Evolutionary conservation across 2,888 invertebrate species (phyloP), one percentile per base, ranked within the genome.

Genomic region (Petrolisthes cinctipes): DNA sequence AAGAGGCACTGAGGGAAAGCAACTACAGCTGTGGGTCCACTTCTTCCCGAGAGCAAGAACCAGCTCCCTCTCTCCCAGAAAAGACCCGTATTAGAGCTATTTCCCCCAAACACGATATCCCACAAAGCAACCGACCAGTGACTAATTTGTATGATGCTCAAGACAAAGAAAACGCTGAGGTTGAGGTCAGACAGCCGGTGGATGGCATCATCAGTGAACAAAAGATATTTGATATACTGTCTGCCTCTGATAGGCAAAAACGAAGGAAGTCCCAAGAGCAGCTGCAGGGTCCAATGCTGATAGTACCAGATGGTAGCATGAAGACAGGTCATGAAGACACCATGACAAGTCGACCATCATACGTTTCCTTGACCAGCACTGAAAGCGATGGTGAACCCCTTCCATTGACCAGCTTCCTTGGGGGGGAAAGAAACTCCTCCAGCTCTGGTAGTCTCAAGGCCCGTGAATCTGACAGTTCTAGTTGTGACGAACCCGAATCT

Each of bases 341-440:
- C 56, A 11, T 7, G 20, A n/a, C 51, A 14, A 66, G 56, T 53
- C 73, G 84, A 14, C 81, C 88, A n/a, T 84, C 88, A 0, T 84
- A 23, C 54, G 11, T 51, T 9, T 88, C 88, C 20, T 37, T 68
- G 75, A 85, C 75, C 57, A 89, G 89, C 83, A 85, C 57, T 0
- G 89, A 89, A n/a, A 89, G 89, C 37, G 89, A 89, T 14, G 37
- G 37, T 37, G 89, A 87, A 5, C 85, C 85, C 11, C 68, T 89
- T 17, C 87, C 85, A 9, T 73, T 51, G 61, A 85, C 85, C 17
- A 89, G 87, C 61, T 89, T 89, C 80, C 66, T 89, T 0, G 76
- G 81, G 53, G 11, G 73, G n/a, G 79, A 87, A 23, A 73, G 85
- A n/a, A 56, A n/a, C 3, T 87, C 79, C 17, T 54, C 23, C 2